These are phyloP conservation scores for Arvicanthis niloticus DNA, from an alignment of 2,113 vertebrate species.

Conservation along the genomic window DNA sequence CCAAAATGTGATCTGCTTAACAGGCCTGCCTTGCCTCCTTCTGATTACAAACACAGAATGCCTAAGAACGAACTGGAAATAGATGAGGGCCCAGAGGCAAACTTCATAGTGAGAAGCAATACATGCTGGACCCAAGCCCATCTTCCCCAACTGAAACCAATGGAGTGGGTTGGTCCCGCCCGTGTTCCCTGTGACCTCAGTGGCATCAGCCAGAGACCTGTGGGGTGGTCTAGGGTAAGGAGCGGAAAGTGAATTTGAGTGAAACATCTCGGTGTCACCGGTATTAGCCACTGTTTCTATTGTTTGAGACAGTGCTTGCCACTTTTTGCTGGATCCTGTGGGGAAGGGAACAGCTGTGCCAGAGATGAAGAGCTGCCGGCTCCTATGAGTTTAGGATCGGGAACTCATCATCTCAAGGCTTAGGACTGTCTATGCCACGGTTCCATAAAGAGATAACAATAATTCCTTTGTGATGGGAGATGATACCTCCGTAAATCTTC, in stretches of 20 bases:
- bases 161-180: background rate
- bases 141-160: slow-evolving; percentile 36
- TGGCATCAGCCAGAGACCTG: background rate
- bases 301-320: background rate
- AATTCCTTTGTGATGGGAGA: background rate
- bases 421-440: background rate
- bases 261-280: background rate
- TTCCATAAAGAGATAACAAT: background rate
- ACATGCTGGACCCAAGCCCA: background rate
- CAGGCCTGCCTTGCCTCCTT: background rate
- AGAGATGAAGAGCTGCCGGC: background rate
- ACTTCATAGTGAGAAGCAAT: slow-evolving; percentile 31
- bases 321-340: background rate
- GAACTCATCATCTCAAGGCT: background rate
- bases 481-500: background rate
- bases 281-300: background rate
- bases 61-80: background rate
- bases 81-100: background rate
- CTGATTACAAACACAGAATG: background rate
- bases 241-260: slow-evolving; percentile 15
- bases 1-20: background rate
- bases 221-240: background rate
- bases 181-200: background rate
- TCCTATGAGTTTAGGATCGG: background rate
- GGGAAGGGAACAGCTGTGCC: background rate